phyloP scores from a whole-genome alignment of 2,113 vertebrate genomes.

The Urocolius indicus region DNA sequence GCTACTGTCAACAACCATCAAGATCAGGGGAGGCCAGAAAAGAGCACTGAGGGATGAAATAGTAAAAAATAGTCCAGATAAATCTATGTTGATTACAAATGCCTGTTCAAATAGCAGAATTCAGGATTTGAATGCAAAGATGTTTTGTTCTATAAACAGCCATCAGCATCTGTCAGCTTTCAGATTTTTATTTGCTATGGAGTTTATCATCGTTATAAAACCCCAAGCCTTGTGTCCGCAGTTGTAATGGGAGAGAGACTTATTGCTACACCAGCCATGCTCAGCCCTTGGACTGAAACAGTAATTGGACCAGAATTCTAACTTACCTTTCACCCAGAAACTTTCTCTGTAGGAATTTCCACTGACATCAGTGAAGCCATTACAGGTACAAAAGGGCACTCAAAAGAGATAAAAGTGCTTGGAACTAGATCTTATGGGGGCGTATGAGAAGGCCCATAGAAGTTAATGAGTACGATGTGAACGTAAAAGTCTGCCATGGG shows the following conservation, averaged over 20 bases:
- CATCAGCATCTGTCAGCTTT: not conserved
- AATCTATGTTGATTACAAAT: not conserved
- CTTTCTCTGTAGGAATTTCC: not conserved
- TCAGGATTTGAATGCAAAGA: not conserved
- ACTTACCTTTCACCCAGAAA: not conserved
- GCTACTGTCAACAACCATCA: not conserved
- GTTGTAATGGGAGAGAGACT: not conserved
- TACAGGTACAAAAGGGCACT: not conserved
- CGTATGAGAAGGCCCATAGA: not conserved
- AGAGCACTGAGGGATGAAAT: not conserved
- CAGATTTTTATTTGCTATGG: not conserved
- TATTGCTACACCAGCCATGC: not conserved
- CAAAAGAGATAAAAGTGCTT: not conserved
- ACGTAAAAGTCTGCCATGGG: not conserved
- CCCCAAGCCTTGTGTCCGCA: not conserved
- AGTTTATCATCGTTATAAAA: not conserved
- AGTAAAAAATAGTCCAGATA: not conserved
- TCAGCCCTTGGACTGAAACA: not conserved
- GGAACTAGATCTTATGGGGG: not conserved
- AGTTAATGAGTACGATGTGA: not conserved
- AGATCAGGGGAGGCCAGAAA: not conserved
- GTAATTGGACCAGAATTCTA: not conserved
- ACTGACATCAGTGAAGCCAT: not conserved
- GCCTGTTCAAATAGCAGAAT: not conserved
- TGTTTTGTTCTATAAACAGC: not conserved